phyloP scores from a whole-genome alignment of 30 jellyfish, hydroid and myxozoan genomes.

The Cassiopea andromeda region DNA sequence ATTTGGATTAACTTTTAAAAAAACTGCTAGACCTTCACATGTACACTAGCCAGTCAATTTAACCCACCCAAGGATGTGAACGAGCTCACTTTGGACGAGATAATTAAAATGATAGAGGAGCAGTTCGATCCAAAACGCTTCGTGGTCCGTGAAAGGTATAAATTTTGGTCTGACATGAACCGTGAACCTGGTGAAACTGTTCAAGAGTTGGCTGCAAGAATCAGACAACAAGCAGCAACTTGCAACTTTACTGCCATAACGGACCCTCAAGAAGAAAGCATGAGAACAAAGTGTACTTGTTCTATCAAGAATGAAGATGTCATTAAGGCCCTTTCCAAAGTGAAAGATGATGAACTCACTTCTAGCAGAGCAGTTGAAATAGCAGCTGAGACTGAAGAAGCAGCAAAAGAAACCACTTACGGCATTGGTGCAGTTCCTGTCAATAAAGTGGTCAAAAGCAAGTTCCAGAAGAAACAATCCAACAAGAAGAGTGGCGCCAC shows the following conservation, averaged over 20 bases:
- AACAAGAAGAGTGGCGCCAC: background rate
- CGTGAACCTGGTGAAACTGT: conserved; percentile 60
- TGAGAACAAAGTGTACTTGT: conserved; percentile 43
- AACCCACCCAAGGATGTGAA: conserved; percentile 27
- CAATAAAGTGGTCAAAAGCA: background rate
- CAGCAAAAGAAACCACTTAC: conserved; percentile 27
- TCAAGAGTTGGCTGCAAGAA: conserved; percentile 57
- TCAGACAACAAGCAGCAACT: conserved; percentile 68
- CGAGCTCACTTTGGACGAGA: conserved; percentile 52
- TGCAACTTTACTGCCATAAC: conserved; percentile 40
- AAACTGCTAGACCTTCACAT: no score
- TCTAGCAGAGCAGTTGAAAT: conserved; percentile 38
- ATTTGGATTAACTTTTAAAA: no score
- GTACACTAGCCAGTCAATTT: conserved; percentile 19
- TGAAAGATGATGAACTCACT: conserved; percentile 22
- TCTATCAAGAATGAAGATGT: conserved; percentile 47
- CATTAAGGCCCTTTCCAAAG: conserved; percentile 32
- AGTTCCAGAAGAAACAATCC: background rate
- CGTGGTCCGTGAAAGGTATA: conserved; percentile 46
- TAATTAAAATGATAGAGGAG: conserved; percentile 26
- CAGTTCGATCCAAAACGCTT: conserved; percentile 56
- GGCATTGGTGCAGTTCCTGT: conserved; percentile 10
- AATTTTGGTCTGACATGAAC: conserved; percentile 44
- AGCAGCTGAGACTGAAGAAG: conserved; percentile 58
- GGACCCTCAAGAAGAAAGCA: conserved; percentile 65